Conservation (phyloP, 2,797 vertebrate species). For the Danio jaintianensis region DNA sequence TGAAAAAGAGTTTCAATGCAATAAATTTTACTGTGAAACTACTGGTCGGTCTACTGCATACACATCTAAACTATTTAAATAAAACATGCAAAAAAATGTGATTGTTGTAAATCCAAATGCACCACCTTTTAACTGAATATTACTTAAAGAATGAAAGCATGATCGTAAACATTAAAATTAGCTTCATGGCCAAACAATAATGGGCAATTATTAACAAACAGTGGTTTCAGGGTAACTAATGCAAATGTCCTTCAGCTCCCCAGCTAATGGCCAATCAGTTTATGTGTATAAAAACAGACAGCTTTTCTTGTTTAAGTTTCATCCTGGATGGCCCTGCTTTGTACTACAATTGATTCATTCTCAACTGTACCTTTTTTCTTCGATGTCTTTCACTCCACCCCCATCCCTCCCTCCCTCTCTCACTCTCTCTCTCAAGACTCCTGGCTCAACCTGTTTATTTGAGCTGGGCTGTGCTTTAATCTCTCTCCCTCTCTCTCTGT, state of each 20-base stretch:
- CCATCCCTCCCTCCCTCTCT: conserved; percentile 52
- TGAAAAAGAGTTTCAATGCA: conserved; percentile 8
- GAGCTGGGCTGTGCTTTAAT: conserved; percentile 74
- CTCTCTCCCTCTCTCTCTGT: conserved; percentile 45
- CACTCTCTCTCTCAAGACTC: conserved; percentile 61
- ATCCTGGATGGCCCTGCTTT: conserved; percentile 56
- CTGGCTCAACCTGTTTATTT: conserved; percentile 82
- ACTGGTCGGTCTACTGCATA: no score
- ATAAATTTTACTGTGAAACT: not conserved
- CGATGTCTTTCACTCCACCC: conserved; percentile 55
- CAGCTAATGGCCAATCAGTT: not conserved
- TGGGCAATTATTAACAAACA: conserved; percentile 48
- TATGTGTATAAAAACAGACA: conserved; percentile 19
- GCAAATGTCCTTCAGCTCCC: conserved; percentile 23
- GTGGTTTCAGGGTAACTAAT: conserved; percentile 5
- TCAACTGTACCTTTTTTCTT: conserved; percentile 57
- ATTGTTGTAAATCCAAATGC: not conserved
- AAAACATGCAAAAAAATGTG: not conserved
- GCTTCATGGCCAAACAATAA: conserved; percentile 3
- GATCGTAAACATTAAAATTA: not conserved
- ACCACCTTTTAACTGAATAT: not conserved
- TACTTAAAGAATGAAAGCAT: not conserved
- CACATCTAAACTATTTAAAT: not conserved
- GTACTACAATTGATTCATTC: conserved; percentile 75
- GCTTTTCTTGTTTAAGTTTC: conserved; percentile 47